Evolutionary conservation across 2,888 invertebrate genomes (phyloP).

Genomic region (Machimus atricapillus): DNA sequence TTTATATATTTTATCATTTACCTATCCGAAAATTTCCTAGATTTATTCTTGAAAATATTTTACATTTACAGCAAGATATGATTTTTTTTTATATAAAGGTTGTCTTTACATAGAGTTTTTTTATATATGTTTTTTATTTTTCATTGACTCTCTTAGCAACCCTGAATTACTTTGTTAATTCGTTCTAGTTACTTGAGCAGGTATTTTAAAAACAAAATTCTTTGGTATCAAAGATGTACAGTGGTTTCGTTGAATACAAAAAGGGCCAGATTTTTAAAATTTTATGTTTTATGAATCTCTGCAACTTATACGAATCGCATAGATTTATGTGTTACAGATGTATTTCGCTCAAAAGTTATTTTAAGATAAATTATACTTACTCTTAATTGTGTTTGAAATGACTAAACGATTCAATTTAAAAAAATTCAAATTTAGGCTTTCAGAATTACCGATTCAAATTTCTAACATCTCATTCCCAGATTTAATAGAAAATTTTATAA

Average conservation of each 20-base stretch:
- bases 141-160: background rate
- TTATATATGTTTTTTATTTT: background rate
- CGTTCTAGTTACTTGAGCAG: background rate
- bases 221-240: background rate
- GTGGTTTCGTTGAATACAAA: background rate
- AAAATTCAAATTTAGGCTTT: background rate
- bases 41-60: slow-evolving; percentile 10
- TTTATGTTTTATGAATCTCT: background rate
- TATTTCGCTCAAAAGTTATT: background rate
- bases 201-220: background rate
- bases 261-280: background rate
- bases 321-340: background rate
- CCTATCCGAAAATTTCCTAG: background rate
- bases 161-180: background rate
- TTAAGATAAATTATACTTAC: background rate
- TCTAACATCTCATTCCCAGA: background rate
- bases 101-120: background rate
- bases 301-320: background rate
- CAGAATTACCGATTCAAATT: background rate
- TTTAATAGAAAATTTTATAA: background rate
- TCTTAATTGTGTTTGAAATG: too few species aligned
- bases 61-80: slow-evolving; percentile 33
- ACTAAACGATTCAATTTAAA: too few species aligned
- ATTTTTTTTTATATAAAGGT: slow-evolving; percentile 14
- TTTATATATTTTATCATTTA: slow-evolving; percentile 1